phyloP scores from a whole-genome alignment of 2,113 vertebrate genomes.

The Puntigrus tetrazona region DNA sequence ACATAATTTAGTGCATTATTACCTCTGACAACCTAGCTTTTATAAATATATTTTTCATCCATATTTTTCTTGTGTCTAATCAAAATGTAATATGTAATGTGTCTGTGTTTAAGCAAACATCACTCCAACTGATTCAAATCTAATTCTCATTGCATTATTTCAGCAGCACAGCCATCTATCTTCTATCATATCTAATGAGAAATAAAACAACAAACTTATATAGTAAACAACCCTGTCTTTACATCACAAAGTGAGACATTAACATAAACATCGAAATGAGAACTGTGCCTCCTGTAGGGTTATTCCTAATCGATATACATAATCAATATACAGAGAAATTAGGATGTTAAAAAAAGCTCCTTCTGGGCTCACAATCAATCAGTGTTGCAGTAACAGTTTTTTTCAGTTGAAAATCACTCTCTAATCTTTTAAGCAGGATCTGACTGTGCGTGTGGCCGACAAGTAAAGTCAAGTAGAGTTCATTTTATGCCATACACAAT shows the following conservation, averaged over 20 bases:
- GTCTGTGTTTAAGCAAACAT: not conserved
- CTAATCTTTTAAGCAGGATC: slow-evolving; percentile 66
- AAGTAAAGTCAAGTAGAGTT: slow-evolving; percentile 22
- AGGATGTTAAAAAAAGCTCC: slow-evolving; percentile 71
- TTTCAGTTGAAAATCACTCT: slow-evolving; percentile 63
- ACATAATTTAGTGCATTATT: not conserved
- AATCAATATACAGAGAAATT: slow-evolving; percentile 78
- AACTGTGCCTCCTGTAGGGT: slow-evolving; percentile 62
- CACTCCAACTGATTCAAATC: not conserved
- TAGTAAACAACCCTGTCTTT: slow-evolving; percentile 44
- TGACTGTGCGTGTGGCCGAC: slow-evolving; percentile 62
- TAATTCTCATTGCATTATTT: not conserved
- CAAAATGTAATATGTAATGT: not conserved
- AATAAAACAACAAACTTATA: slow-evolving; percentile 39
- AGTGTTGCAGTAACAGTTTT: slow-evolving; percentile 68
- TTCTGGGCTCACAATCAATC: slow-evolving; percentile 69
- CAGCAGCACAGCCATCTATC: not conserved
- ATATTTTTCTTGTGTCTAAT: not conserved
- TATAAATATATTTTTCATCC: not conserved
- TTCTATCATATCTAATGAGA: slow-evolving; percentile 20
- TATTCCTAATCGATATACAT: slow-evolving; percentile 75
- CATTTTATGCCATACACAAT: not conserved
- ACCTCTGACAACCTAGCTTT: not conserved
- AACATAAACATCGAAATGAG: slow-evolving; percentile 48
- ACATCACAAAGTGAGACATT: slow-evolving; percentile 57